Percentiles rank a stretch among this genome's conserved stretches.
These are phyloP conservation scores for Malacoctenus gilli DNA, from an alignment of 2,797 vertebrate species.

Conservation along the genomic window DNA sequence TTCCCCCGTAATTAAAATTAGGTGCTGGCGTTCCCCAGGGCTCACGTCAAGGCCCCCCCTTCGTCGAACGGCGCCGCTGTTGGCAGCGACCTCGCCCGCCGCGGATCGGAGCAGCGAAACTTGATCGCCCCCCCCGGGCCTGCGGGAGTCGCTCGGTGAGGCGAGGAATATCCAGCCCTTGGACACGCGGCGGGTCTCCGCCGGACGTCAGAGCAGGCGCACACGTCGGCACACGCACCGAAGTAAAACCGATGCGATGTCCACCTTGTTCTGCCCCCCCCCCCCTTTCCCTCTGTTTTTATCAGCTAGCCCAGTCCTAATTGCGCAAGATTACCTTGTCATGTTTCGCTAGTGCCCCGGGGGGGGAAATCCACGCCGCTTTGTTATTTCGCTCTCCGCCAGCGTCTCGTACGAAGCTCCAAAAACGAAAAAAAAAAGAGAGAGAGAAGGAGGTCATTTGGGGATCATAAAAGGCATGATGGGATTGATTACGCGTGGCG, in stretches of 20 bases:
- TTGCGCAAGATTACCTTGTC: conserved; percentile 26
- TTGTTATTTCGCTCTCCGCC: conserved; percentile 41
- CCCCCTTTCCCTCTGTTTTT: conserved; percentile 19
- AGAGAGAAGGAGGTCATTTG: conserved; percentile 22
- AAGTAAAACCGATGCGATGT: conserved; percentile 8
- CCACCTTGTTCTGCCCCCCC: background rate
- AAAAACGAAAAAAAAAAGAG: no score
- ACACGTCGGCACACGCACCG: conserved; percentile 1
- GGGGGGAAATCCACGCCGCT: conserved; percentile 18
- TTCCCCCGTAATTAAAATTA: conserved; percentile 77
- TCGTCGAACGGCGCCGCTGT: conserved; percentile 66
- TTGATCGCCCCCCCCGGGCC: conserved; percentile 62
- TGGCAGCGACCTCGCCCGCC: conserved; percentile 68
- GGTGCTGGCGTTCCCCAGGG: conserved; percentile 43
- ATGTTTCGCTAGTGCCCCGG: conserved; percentile 12
- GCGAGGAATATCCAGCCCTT: conserved; percentile 62
- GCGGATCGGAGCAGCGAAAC: conserved; percentile 74
- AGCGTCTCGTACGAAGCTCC: conserved; percentile 40
- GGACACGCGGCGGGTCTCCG: conserved; percentile 37
- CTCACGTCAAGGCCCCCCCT: conserved; percentile 60
- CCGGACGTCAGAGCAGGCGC: conserved; percentile 27
- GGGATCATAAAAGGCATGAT: conserved; percentile 36
- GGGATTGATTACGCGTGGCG: conserved; percentile 47
- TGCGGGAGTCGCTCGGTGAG: conserved; percentile 55
- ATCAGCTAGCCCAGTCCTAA: conserved; percentile 29